Base-by-base conservation (phyloP, 2,888 invertebrate genomes). In the Encarsia formosa region DNA sequence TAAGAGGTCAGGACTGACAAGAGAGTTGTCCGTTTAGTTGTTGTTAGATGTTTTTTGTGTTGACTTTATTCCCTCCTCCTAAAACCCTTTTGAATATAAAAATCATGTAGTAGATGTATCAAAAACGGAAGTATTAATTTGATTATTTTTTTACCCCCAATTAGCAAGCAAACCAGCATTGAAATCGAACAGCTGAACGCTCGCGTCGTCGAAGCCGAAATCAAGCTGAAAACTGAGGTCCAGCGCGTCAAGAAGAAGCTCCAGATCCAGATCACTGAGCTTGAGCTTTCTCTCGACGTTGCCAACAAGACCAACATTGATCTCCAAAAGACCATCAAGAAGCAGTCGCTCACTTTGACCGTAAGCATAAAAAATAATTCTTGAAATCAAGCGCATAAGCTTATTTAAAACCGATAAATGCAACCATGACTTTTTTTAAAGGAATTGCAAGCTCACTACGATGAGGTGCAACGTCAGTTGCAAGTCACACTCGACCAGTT, bases 171-270 rank as follows among this genome's bases (percentile, higher is more conserved):
- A 81, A 91, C 94, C 76, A 90, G 92, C 82, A 93, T 96, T 76
- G 96, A 97, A 81, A 94, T 97, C 75, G 96, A 96, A 79, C 92
- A 94, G 77, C 81, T 96, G 78, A 92, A 82, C 75, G 91, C 93
- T 68, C 93, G 96, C 68, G 89, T 97, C 65, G 90, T 93, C 58
- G 96, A 97, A 75, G 94, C 95, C 60, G 96, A 97, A 79, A 93
- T 92, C 64, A 91, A 86, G 77, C 81, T 97, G 76, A 95, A 95
- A 84, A 87, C 93, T 68, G 96, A 97, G 78, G 91, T 97, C 52
- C 84, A 86, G 62, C 91, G 96, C 78, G 91, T 97, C 81, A 96
- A 96, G 88, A 97, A 97, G 93, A 97, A 97, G 89, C 81, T 95
- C 75, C 95, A 95, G 80, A 90, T 95, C 75, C 93, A 93, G 73